Base-by-base conservation (phyloP, 2,797 vertebrate genomes). In the Jordanella pulchra region DNA sequence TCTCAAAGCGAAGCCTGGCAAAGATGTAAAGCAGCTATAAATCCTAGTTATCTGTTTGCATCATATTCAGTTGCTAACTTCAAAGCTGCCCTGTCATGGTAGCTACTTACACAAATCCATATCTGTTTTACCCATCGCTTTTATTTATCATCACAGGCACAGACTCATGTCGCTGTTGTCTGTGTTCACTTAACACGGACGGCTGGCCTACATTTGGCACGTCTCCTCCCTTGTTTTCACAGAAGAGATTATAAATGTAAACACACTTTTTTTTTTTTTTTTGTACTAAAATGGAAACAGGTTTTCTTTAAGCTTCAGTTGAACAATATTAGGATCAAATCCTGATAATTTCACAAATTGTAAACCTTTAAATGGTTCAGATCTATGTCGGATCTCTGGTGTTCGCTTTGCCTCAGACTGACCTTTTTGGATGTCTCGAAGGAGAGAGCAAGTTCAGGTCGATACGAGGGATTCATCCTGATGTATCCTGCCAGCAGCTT, bases 401-500 rank as follows among this genome's bases (percentile, higher is more conserved):
- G 27, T 85, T 82, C 66, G 64, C 56, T 78, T 87, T 65, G 64
- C 78, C 84, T 86, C 66, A 73, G 78, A 75, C 45, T 85, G 86
- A 92, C 89, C 89, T 91, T 89, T 4, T 39, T 76, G 69, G 7
- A 69, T 66, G 44, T 84, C 71, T 75, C 79, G 4, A 9, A 28
- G 72, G 64, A 81, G 60, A 60, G 60, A 60, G 28, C 75, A 48
- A 63, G 72, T 79, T 86, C 77, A 72, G 85, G 84, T 92, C 88
- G 78, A 90, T 90, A 83, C 82, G 14, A 79, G 84, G 87, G 76
- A 78, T 81, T 91, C 82, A 80, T 89, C 73, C 73, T 77, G 69
- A 51, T 75, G 71, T 60, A 67, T 88, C 83, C 81, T 60, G 78
- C 82, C 80, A 82, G 77, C 79, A 63, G 39, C 70, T 76, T 70